Evolutionary conservation across 2,797 vertebrate species (phyloP).

Genomic region (Arrhamphus sclerolepis): DNA sequence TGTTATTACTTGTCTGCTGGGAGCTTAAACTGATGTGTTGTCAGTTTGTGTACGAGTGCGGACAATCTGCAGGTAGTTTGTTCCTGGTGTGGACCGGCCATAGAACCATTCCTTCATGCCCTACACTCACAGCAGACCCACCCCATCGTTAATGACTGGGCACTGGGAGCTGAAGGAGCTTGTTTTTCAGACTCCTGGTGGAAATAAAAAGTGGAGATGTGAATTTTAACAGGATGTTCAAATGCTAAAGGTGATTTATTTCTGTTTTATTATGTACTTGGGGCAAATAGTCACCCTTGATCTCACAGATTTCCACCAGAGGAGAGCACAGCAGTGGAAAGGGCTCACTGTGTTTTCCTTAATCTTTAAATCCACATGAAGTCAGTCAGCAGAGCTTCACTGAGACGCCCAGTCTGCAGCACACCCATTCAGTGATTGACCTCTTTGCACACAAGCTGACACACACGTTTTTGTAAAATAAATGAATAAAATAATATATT

Average conservation of each 20-base stretch:
- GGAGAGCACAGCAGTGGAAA: conserved; percentile 48
- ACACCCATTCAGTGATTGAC: conserved; percentile 56
- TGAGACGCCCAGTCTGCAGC: conserved; percentile 50
- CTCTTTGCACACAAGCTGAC: conserved; percentile 36
- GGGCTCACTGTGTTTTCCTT: conserved; percentile 44
- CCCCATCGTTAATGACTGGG: no score
- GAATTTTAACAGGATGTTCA: background rate
- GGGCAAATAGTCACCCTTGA: background rate
- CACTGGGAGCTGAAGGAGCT: conserved; percentile 66
- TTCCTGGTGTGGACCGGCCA: conserved; percentile 2
- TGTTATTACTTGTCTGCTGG: conserved; percentile 9
- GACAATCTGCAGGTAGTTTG: conserved; percentile 17
- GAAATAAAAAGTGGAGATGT: conserved; percentile 18
- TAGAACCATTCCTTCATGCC: conserved; percentile 26
- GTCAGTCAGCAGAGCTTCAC: conserved; percentile 22
- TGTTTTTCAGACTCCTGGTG: conserved; percentile 27
- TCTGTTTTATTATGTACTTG: no score
- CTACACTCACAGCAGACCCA: no score
- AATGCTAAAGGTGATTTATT: no score
- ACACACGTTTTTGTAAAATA: conserved; percentile 76
- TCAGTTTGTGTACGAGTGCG: conserved; percentile 10
- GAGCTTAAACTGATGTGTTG: conserved; percentile 8
- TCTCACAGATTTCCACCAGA: conserved; percentile 15
- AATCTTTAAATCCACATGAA: conserved; percentile 38
- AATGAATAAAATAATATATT: conserved; percentile 84